Evolutionary conservation across 2,797 vertebrate genomes (phyloP).

Genomic region (Eremophila alpestris): DNA sequence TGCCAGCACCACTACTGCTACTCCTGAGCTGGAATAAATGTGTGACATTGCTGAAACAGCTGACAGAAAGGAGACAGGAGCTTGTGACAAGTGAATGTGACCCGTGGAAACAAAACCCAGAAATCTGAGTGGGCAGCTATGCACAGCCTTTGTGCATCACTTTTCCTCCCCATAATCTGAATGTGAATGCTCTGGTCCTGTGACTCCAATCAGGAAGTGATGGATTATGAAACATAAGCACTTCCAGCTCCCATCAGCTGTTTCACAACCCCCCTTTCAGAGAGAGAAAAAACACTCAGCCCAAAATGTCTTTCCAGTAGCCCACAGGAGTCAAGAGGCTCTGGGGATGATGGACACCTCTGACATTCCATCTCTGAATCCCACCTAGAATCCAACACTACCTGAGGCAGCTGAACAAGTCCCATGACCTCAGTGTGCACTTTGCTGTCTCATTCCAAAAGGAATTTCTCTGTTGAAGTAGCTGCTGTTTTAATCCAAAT

Average conservation of each 20-base stretch:
- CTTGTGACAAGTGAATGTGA: constrained; percentile 10
- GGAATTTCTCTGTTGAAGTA: background rate
- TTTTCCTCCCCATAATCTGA: background rate
- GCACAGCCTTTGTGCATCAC: background rate
- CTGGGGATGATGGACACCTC: background rate
- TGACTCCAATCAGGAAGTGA: background rate
- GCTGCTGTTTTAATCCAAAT: background rate
- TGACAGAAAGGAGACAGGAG: background rate
- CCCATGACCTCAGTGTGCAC: background rate
- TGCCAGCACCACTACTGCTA: background rate
- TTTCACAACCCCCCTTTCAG: background rate
- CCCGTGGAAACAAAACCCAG: background rate
- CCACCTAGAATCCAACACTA: background rate
- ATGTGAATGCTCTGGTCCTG: background rate
- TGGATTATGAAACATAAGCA: background rate
- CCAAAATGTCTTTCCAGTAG: background rate
- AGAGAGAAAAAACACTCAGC: background rate
- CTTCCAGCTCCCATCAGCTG: background rate
- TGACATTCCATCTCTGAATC: background rate
- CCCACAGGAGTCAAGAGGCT: background rate
- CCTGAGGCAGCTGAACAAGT: background rate
- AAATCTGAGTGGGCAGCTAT: background rate
- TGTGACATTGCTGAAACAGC: background rate
- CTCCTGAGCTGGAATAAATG: background rate
- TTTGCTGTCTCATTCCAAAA: background rate